phyloP scores from a whole-genome alignment of 2,113 vertebrate genomes.

The Bagarius yarrelli region DNA sequence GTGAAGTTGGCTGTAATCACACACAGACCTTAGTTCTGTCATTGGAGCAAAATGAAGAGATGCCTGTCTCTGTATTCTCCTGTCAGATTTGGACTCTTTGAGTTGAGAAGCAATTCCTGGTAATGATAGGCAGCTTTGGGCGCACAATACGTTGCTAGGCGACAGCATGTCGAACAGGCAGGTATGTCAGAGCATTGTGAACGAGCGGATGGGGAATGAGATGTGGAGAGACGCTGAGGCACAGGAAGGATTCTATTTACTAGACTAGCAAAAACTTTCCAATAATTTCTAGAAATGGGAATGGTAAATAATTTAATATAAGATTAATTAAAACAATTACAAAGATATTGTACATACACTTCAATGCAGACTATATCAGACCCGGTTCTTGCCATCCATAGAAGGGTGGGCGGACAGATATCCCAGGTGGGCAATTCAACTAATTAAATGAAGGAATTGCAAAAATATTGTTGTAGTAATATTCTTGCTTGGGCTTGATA shows the following conservation, averaged over 20 bases:
- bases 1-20: constrained; percentile 11
- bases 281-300: background rate
- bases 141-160: constrained; percentile 59
- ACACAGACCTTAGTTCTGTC: constrained; percentile 4
- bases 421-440: no score
- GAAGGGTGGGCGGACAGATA: no score
- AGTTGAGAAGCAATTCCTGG: constrained; percentile 46
- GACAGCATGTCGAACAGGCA: constrained; percentile 56
- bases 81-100: constrained; percentile 38
- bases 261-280: background rate
- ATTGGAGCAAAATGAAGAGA: constrained; percentile 32
- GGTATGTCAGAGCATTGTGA: constrained; percentile 50
- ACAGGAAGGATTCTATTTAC: constrained; percentile 16
- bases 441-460: no score
- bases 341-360: background rate
- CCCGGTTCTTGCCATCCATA: no score
- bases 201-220: constrained; percentile 22
- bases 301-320: background rate
- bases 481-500: no score
- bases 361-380: background rate
- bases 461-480: no score
- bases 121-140: constrained; percentile 49
- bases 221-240: constrained; percentile 20
- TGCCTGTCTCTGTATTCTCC: constrained; percentile 17
- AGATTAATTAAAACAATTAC: background rate